Percentiles rank a stretch among this genome's conserved stretches.
Conservation (phyloP, 35 echinoderm and acorn worm genomes). For the Apostichopus japonicus region DNA sequence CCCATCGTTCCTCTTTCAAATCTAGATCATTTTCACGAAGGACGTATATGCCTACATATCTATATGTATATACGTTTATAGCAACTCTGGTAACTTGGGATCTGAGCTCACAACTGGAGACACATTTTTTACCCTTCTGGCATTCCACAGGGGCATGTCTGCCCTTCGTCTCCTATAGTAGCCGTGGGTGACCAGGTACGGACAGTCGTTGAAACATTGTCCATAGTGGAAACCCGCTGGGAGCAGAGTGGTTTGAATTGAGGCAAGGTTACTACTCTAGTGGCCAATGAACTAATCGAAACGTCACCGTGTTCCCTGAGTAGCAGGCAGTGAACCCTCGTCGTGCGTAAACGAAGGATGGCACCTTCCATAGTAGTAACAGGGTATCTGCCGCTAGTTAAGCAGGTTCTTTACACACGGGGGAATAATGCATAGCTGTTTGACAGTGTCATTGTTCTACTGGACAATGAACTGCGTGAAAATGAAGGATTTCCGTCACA, state of each 20-base stretch:
- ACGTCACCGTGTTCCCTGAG: background rate
- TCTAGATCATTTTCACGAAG: background rate
- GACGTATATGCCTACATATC: background rate
- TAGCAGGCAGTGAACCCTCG: background rate
- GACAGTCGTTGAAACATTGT: conserved; percentile 5
- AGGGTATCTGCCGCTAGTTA: background rate
- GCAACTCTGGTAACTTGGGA: background rate
- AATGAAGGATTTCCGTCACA: background rate
- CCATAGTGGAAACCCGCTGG: conserved; percentile 14
- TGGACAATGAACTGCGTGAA: background rate
- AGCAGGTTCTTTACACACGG: background rate
- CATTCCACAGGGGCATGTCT: conserved; percentile 6
- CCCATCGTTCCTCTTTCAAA: background rate
- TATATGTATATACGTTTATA: background rate
- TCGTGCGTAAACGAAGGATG: background rate
- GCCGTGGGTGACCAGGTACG: conserved; percentile 5
- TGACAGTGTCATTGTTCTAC: background rate
- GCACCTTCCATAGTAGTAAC: no score
- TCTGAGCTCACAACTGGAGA: background rate
- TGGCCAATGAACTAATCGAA: background rate
- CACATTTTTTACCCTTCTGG: background rate
- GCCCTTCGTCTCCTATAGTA: background rate
- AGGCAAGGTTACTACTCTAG: background rate
- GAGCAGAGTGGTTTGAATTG: conserved; percentile 11
- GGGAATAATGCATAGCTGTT: background rate